These are phyloP conservation scores for Odocoileus virginianus DNA, from an alignment of 2,113 vertebrate genomes.

Conservation along the genomic window DNA sequence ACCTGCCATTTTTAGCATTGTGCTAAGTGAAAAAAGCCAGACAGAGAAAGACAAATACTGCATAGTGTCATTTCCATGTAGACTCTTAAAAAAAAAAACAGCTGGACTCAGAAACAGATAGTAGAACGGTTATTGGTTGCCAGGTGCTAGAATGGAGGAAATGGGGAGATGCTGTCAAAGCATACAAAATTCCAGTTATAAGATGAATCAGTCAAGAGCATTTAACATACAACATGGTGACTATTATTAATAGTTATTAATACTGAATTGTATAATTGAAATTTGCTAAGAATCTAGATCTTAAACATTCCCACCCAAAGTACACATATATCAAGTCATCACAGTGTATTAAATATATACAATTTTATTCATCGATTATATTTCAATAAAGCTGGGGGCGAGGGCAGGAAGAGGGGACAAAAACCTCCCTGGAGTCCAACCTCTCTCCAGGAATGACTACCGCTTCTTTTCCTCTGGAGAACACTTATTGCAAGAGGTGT, in stretches of 20 bases:
- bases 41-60: background rate
- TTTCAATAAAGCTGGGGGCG: background rate
- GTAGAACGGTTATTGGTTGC: background rate
- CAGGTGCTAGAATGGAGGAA: background rate
- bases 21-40: background rate
- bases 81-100: background rate
- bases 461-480: background rate
- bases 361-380: background rate
- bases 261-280: background rate
- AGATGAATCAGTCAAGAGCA: background rate
- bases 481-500: background rate
- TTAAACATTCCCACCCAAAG: background rate
- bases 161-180: background rate
- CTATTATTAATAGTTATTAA: background rate
- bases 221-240: background rate
- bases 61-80: background rate
- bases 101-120: background rate
- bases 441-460: background rate
- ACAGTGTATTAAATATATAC: background rate
- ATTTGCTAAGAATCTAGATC: background rate
- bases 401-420: background rate
- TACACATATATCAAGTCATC: background rate
- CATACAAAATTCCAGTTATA: background rate
- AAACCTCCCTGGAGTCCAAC: background rate
- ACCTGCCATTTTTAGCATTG: background rate